Conservation (phyloP, 2,113 vertebrate species). For the Typhlomys cinereus region DNA sequence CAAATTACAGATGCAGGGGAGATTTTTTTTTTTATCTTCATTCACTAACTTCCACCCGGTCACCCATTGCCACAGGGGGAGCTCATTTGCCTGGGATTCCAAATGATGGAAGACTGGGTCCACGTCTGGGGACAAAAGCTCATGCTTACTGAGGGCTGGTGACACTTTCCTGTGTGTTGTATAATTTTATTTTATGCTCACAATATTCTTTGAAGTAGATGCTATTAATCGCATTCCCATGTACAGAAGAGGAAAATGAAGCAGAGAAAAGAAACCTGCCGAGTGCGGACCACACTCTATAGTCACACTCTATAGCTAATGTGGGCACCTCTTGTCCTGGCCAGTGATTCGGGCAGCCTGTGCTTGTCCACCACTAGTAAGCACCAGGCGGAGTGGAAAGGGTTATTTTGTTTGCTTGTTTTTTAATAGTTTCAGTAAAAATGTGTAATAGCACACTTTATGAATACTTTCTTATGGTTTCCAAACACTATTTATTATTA, state of each 20-base stretch:
- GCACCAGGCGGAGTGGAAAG: not conserved
- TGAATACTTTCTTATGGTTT: too few relatives aligned
- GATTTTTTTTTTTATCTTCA: slow-evolving; percentile 1
- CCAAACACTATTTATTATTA: too few relatives aligned
- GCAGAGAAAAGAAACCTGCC: not conserved
- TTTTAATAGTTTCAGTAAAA: too few relatives aligned
- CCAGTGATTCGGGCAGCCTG: not conserved
- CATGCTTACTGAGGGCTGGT: not conserved
- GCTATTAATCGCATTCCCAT: not conserved
- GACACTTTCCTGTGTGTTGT: not conserved
- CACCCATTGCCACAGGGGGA: not conserved
- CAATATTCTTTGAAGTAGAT: not conserved
- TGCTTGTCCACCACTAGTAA: too few relatives aligned
- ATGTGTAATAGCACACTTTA: too few relatives aligned
- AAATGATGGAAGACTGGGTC: not conserved
- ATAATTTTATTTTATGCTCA: not conserved
- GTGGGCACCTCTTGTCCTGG: not conserved
- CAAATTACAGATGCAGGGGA: not conserved
- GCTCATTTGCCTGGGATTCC: not conserved
- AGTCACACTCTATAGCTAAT: not conserved
- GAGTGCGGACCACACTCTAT: not conserved
- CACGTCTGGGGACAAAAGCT: not conserved
- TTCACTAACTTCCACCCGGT: not conserved
- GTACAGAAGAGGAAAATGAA: slow-evolving; percentile 29
- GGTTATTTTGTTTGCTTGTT: not conserved